Evolutionary conservation across 2,888 invertebrate genomes (phyloP).

Genomic region (Amiota communis): DNA sequence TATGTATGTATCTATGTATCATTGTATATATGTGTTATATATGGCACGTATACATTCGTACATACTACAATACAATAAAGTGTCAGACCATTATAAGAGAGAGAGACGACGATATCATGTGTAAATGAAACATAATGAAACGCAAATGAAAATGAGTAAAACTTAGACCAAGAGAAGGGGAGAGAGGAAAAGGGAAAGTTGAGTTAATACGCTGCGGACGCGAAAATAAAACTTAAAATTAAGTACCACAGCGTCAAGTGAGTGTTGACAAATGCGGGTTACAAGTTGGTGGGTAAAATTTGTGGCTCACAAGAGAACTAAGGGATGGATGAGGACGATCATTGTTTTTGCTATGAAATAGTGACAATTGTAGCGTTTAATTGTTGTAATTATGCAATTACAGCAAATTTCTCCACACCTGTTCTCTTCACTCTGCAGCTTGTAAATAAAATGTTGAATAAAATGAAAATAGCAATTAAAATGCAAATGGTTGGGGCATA

Average conservation of each 20-base stretch:
- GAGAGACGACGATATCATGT: background rate
- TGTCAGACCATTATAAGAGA: background rate
- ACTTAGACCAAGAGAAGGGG: background rate
- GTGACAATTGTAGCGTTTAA: background rate
- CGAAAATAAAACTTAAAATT: constrained; percentile 18
- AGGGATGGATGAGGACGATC: background rate
- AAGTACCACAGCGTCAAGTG: constrained; percentile 18
- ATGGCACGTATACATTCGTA: too few relatives aligned
- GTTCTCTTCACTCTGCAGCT: background rate
- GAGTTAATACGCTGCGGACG: background rate
- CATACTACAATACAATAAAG: background rate
- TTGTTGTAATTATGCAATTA: constrained; percentile 22
- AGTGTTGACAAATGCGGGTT: constrained; percentile 15
- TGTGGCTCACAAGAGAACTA: background rate
- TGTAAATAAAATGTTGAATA: background rate
- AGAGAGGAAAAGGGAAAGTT: background rate
- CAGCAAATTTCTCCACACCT: background rate
- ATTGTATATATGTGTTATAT: too few relatives aligned
- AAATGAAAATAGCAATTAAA: constrained; percentile 15
- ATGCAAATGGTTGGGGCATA: background rate
- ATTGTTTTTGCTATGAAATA: background rate
- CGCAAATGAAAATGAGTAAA: background rate
- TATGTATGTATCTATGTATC: too few relatives aligned
- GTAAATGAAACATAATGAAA: background rate
- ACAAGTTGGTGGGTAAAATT: background rate